Evolutionary conservation across 2,113 vertebrate genomes (phyloP), one percentile per base, ranked within the genome.

Genomic region (Haemorhous mexicanus): DNA sequence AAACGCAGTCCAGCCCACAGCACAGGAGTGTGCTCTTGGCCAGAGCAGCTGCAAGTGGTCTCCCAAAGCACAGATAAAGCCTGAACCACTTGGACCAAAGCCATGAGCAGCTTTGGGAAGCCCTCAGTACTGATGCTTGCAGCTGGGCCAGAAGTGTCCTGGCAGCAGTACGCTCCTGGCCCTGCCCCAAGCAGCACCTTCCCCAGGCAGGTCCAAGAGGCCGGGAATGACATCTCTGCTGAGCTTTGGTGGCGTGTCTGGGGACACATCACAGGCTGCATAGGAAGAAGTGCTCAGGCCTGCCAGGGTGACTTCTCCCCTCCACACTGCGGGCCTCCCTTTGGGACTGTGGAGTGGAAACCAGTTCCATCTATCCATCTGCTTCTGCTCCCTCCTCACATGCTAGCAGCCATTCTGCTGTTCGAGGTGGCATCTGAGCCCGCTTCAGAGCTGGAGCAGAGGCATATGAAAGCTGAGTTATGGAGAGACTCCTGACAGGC

Each of bases 401-500:
- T 44, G 62, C 58, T 44, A 52, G 33, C 0, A 0, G 61, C 33
- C 66, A 24, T 80, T 89, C 87, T 76, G 83, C 95, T 70, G 67
- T 4, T 82, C 39, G 56, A 85, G 83, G 92, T 83, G 89, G 95
- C 81, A 93, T 74, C 90, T 53, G 92, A 84, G 89, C 84, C 81
- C 61, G 35, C 78, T 33, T 62, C 80, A 87, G 93, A 20, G 13
- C 63, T 49, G 87, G 82, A 94, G 79, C 95, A 97, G 94, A 96
- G 92, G 67, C 88, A 89, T 69, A 95, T n/a, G 94, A 84, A 93
- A 81, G 61, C 77, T 95, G 93, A 94, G 73, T 90, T 94, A 94
- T 92, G 80, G 94, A 93, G 94, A 90, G 89, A 23, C 83, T 93
- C 91, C 84, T 94, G 91, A 96, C 68, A 91, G 93, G 86, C 93